Evolutionary conservation across 2,888 invertebrate genomes (phyloP), one percentile per base, ranked within the genome.

Genomic region (Acronicta leporina): DNA sequence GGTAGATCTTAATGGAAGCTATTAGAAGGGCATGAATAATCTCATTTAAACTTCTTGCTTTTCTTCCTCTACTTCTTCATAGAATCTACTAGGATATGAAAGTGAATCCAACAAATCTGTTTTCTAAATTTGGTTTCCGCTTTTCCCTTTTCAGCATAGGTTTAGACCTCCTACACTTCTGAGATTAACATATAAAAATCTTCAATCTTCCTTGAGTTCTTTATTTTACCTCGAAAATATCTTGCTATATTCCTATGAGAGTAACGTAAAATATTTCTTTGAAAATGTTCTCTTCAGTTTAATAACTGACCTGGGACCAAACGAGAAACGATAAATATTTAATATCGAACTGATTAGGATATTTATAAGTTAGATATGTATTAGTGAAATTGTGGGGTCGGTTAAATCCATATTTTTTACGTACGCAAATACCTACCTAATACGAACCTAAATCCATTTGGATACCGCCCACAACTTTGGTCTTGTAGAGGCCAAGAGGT

Each of bases 1-100:
- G 85, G 87, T 94, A 94, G 93, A 83, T 87, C 91, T 92, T 92
- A n/a, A 91, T 90, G 89, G 80, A 77, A 40, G 79, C 87, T 90
- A 87, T 90, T 92, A 92, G 92, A 83, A 72, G 75, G 87, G 92
- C 92, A 92, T 92, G 91, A 85, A 76, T 79, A 81, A 84, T 81
- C 77, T 84, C 73, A 75, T 75, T 83, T 85, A 60, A 68, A 73
- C 69, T 86, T 86, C 80, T 85, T 74, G 77, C 83, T 85, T 88
- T 71, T 69, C 76, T 84, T 82, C 80, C 68, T 75, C 62, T 83
- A 69, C 82, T 74, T 72, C 75, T 84, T 85, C 73, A 79, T 84
- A 83, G 75, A 74, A 63, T 43, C 57, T 76, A 53, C 73, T 64
- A 69, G 57, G 68, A 75, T 45, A 74, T 72, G 64, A 68, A 72